Conservation (phyloP, 2,797 vertebrate genomes). For the Antennarius maculatus region DNA sequence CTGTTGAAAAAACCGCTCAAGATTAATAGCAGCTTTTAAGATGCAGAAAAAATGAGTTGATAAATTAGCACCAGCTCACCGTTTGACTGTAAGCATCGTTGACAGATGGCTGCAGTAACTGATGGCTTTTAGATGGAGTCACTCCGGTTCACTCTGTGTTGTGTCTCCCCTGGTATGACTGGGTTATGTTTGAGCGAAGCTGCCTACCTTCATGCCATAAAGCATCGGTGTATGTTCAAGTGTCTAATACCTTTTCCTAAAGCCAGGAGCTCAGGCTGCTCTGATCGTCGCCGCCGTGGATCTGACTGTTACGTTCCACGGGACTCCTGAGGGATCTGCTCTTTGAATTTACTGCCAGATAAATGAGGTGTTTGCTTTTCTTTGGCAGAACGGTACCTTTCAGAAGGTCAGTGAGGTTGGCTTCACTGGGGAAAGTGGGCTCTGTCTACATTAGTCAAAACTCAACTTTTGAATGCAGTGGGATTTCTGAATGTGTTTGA, state of each 20-base stretch:
- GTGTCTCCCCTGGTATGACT: constrained; percentile 8
- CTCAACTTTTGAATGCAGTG: constrained; percentile 44
- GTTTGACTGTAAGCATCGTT: constrained; percentile 22
- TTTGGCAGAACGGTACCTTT: constrained; percentile 66
- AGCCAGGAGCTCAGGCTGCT: constrained; percentile 52
- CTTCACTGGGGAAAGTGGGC: constrained; percentile 39
- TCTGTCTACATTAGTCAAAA: constrained; percentile 30
- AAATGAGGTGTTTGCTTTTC: constrained; percentile 78
- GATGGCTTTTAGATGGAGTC: constrained; percentile 12
- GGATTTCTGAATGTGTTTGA: constrained; percentile 34
- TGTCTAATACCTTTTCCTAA: constrained; percentile 27
- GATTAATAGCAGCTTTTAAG: constrained; percentile 39
- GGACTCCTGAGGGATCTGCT: constrained; percentile 59
- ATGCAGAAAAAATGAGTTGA: constrained; percentile 39
- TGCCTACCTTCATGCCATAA: constrained; percentile 20
- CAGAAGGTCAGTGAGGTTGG: constrained; percentile 71
- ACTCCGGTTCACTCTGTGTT: constrained; percentile 8
- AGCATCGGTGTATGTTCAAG: constrained; percentile 20
- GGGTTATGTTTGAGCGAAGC: constrained; percentile 25
- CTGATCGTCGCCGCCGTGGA: constrained; percentile 44
- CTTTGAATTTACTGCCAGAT: constrained; percentile 70
- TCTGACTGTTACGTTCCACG: constrained; percentile 40
- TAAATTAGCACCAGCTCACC: constrained; percentile 37
- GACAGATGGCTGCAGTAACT: constrained; percentile 12
- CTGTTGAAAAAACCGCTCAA: constrained; percentile 28